Conservation (phyloP, 2,888 invertebrate species). For the Platycheirus rosarum region DNA sequence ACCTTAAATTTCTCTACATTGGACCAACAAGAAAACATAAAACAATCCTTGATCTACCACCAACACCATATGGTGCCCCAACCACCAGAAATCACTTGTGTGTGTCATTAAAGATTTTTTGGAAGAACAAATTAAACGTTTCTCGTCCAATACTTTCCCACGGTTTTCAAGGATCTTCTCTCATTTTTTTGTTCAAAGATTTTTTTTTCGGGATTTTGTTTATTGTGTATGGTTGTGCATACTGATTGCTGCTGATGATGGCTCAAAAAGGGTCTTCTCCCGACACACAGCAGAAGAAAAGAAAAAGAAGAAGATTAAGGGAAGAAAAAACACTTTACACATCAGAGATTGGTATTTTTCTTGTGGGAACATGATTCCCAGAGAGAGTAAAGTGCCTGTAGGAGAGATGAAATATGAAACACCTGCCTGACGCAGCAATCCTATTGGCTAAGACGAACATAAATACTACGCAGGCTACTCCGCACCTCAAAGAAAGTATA, state of each 20-base stretch:
- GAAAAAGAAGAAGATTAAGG: conserved; percentile 27
- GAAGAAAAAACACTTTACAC: conserved; percentile 55
- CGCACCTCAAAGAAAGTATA: conserved; percentile 50
- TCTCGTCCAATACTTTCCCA: conserved; percentile 55
- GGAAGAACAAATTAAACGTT: conserved; percentile 45
- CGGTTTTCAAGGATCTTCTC: conserved; percentile 55
- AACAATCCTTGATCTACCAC: conserved; percentile 34
- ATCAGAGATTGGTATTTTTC: conserved; percentile 38
- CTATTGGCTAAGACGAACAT: conserved; percentile 51
- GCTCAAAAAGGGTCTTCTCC: conserved; percentile 53
- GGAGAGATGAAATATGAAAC: conserved; percentile 62
- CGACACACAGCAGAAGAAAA: too few species aligned
- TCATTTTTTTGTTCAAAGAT: conserved; percentile 49
- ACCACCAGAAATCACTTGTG: conserved; percentile 63
- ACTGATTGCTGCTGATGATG: conserved; percentile 62
- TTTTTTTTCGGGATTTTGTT: conserved; percentile 64
- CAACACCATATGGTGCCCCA: conserved; percentile 57
- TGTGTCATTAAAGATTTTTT: conserved; percentile 65
- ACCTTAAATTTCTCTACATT: conserved; percentile 58
- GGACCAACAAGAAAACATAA: conserved; percentile 48
- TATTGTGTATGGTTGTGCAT: conserved; percentile 66
- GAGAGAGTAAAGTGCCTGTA: conserved; percentile 37
- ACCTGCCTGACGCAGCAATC: conserved; percentile 60
- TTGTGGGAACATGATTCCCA: conserved; percentile 66
- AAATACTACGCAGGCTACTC: conserved; percentile 12